Evolutionary conservation across 1,140 invertebrate genomes (phyloP), one percentile per base, ranked within the genome.

Genomic region (Amphibalanus amphitrite): DNA sequence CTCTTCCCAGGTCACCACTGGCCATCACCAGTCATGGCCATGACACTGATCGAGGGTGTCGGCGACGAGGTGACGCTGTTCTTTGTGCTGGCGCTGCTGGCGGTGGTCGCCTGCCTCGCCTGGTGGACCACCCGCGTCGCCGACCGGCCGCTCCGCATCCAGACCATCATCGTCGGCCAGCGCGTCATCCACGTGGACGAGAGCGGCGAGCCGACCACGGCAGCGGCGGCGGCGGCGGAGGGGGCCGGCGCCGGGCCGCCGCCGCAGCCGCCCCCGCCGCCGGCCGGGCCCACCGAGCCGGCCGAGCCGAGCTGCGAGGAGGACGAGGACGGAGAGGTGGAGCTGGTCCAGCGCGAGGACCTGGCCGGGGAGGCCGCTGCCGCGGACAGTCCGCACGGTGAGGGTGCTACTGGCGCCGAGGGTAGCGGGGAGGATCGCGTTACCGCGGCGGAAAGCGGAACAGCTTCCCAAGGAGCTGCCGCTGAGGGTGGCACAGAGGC

Each of bases 1-100:
- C n/a, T n/a, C n/a, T n/a, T n/a, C n/a, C n/a, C n/a, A n/a, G n/a
- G n/a, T n/a, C n/a, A n/a, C n/a, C n/a, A n/a, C n/a, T n/a, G n/a
- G n/a, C 33, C 33, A 38, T 15, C 33, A 38, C 33, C 47, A 23
- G 47, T 1, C 47, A 59, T 59, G 47, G 23, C 47, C 10, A 6
- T 59, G 47, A 59, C 47, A 20, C 47, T 59, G 47, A 67, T 67
- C n/a, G 65, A 67, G 65, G 65, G 65, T 26, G 65, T 67, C 28
- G 65, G 65, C n/a, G 28, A 67, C 65, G 65, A 67, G 65, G 65
- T 67, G 65, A 67, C 65, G 65, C 65, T 67, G 65, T 67, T 67
- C 28, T 28, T 67, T 26, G 65, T 67, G 65, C 65, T 67, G 28
- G 65, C n/a, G 23, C 23, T 67, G 65, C 26, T 28, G 65, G 65